Conservation (phyloP, 2,113 vertebrate genomes). For the Turdus rufiventris region DNA sequence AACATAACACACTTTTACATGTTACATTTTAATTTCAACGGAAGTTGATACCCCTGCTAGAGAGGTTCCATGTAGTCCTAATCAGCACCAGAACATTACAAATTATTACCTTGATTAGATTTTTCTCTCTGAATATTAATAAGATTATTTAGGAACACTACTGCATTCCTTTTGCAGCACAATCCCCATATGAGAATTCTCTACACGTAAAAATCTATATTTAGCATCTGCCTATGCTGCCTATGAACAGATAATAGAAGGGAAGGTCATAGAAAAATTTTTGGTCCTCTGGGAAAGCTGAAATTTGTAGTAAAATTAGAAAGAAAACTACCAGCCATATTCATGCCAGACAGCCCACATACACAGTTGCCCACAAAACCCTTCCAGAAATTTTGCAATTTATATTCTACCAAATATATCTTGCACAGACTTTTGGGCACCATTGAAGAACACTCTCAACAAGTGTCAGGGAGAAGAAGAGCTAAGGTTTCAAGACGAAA, state of each 20-base stretch:
- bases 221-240: not conserved
- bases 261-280: not conserved
- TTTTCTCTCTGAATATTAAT: slow-evolving; percentile 27
- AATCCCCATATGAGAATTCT: not conserved
- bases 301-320: not conserved
- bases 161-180: not conserved
- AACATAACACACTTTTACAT: not conserved
- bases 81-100: slow-evolving; percentile 23
- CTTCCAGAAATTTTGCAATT: not conserved
- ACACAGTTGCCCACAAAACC: not conserved
- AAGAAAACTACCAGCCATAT: not conserved
- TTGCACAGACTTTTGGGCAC: not conserved
- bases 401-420: not conserved
- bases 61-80: not conserved
- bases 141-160: not conserved
- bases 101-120: slow-evolving; percentile 1
- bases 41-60: not conserved
- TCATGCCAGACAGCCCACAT: not conserved
- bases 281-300: not conserved
- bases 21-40: not conserved
- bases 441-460: not conserved
- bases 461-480: not conserved
- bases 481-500: not conserved
- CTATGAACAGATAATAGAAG: not conserved
- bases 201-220: not conserved